These are phyloP conservation scores for Micromussa lordhowensis DNA, from an alignment of 92 coral and sea anemone species.

Conservation along the genomic window DNA sequence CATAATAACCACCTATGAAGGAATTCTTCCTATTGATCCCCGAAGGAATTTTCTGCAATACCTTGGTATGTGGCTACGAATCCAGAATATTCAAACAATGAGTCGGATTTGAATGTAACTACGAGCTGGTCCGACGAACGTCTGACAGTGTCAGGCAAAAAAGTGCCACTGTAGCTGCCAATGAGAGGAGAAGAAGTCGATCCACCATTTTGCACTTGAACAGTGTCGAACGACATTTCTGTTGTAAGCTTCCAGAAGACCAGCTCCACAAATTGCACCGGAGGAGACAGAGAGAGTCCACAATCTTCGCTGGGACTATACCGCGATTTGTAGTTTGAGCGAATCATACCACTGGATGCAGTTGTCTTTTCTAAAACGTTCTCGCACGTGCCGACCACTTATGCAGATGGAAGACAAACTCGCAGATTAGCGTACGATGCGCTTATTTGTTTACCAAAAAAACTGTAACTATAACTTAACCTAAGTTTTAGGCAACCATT, in stretches of 20 bases:
- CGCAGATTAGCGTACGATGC: not conserved
- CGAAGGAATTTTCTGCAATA: not conserved
- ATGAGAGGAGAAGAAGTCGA: slow-evolving; percentile 4
- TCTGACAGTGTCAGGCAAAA: not conserved
- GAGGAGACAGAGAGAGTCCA: not conserved
- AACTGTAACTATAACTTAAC: too few relatives aligned
- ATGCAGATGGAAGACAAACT: not conserved
- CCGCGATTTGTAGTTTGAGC: not conserved
- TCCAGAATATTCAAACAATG: not conserved
- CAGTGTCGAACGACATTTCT: not conserved
- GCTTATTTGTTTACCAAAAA: too few relatives aligned
- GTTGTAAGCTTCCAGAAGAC: not conserved
- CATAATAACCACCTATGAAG: too few relatives aligned
- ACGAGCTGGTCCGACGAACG: slow-evolving; percentile 8
- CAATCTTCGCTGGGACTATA: not conserved
- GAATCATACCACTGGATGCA: not conserved
- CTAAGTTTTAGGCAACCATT: too few relatives aligned
- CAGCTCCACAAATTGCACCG: not conserved
- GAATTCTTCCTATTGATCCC: too few relatives aligned
- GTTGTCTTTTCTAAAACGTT: not conserved
- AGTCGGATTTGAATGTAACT: not conserved
- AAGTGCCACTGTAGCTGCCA: not conserved
- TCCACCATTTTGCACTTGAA: slow-evolving; percentile 11
- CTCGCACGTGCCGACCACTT: not conserved
- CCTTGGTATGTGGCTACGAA: slow-evolving; percentile 25